phyloP scores from a whole-genome alignment of 2,797 vertebrate species.

The Parauchenoglanis punctatus region DNA sequence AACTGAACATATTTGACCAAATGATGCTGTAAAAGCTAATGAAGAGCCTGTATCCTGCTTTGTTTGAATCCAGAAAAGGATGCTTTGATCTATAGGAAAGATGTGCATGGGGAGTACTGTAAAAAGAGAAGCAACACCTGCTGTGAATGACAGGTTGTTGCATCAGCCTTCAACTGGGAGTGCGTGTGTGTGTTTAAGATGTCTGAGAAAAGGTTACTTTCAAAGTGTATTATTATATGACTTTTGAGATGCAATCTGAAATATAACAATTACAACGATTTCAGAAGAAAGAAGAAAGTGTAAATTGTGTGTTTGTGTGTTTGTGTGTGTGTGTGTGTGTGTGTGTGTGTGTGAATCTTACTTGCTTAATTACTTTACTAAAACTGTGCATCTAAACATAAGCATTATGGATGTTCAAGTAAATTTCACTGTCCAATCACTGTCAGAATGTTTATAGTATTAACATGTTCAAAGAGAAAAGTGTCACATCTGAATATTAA shows the following conservation, averaged over 20 bases:
- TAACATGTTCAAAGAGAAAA: not conserved
- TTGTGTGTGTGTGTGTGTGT: not conserved
- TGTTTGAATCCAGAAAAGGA: not conserved
- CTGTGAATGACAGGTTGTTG: slow-evolving; percentile 33
- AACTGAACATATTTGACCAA: not conserved
- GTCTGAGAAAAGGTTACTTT: slow-evolving; percentile 10
- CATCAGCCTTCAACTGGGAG: slow-evolving; percentile 24
- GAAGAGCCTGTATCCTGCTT: not conserved
- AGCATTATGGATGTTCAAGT: not conserved
- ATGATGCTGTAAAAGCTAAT: not conserved
- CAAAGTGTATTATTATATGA: slow-evolving; percentile 9
- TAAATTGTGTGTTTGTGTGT: not conserved
- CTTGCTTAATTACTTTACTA: not conserved
- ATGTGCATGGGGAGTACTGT: slow-evolving; percentile 19
- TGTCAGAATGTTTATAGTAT: not conserved
- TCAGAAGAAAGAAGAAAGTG: not conserved
- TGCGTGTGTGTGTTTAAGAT: not conserved
- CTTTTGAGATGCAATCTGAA: not conserved
- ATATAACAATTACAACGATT: not conserved
- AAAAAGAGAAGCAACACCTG: slow-evolving; percentile 9
- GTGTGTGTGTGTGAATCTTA: not conserved
- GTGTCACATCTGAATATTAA: not conserved
- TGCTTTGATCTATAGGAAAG: slow-evolving; percentile 25
- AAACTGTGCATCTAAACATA: not conserved
- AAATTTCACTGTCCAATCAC: not conserved